These are phyloP conservation scores for Crematogaster levior DNA, from an alignment of 2,888 invertebrate genomes.

Conservation along the genomic window DNA sequence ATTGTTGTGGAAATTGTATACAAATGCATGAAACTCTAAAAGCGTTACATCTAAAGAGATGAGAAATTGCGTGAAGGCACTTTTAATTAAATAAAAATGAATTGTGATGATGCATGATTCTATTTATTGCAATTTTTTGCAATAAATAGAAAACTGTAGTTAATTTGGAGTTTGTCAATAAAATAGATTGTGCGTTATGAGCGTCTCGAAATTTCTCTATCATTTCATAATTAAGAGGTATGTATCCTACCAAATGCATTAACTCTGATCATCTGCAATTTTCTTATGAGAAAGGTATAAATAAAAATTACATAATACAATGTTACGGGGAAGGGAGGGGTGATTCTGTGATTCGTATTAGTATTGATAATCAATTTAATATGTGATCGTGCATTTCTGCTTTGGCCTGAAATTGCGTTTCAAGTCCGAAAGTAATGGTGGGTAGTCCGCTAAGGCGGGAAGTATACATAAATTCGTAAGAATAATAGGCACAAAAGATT, in stretches of 20 bases:
- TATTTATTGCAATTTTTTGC: neutral
- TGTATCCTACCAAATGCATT: neutral
- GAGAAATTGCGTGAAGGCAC: neutral
- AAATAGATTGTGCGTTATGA: neutral
- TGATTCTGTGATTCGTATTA: too few relatives aligned
- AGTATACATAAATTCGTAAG: too few relatives aligned
- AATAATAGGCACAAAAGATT: too few relatives aligned
- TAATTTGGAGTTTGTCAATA: neutral
- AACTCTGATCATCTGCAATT: neutral
- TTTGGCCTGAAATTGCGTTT: too few relatives aligned
- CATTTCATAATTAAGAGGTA: neutral
- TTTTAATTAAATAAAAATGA: neutral
- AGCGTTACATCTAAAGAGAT: neutral
- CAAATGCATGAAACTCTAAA: slow-evolving; percentile 1
- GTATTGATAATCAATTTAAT: too few relatives aligned
- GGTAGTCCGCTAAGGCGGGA: too few relatives aligned
- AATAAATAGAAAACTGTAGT: too few relatives aligned
- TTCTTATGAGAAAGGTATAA: neutral
- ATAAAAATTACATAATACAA: neutral
- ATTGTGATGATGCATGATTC: neutral
- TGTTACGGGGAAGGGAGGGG: too few relatives aligned
- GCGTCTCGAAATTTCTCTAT: neutral
- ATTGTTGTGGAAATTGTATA: slow-evolving; percentile 9
- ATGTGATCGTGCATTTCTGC: too few relatives aligned
- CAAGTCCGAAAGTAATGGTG: too few relatives aligned